These are phyloP conservation scores for Gallinago jamesoni DNA, from an alignment of 2,113 vertebrate genomes.

Conservation along the genomic window DNA sequence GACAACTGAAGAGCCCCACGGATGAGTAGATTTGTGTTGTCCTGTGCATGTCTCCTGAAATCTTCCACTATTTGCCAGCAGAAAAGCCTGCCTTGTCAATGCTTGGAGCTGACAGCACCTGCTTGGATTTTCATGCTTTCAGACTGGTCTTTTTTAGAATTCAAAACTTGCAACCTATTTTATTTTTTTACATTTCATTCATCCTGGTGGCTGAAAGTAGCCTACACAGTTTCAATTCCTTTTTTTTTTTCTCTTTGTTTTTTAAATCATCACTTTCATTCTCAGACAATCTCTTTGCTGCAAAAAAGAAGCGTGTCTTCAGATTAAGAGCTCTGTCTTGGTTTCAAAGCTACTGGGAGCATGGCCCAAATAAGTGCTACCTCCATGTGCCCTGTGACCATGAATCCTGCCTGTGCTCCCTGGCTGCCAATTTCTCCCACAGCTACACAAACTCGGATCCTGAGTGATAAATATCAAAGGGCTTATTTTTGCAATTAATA, in stretches of 20 bases:
- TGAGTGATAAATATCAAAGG: neutral
- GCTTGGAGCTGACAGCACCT: slow-evolving; percentile 1
- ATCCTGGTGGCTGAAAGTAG: slow-evolving; percentile 35
- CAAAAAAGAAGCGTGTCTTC: neutral
- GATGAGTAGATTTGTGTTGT: neutral
- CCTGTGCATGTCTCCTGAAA: neutral
- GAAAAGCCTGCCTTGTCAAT: neutral
- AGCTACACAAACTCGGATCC: neutral
- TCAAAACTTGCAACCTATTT: neutral
- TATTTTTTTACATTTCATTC: slow-evolving; percentile 40
- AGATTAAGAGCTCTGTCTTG: neutral
- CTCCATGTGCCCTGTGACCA: neutral
- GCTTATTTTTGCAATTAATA: neutral
- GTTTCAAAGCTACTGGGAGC: neutral
- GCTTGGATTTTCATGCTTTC: slow-evolving; percentile 18
- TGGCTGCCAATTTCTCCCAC: neutral
- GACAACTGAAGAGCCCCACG: neutral
- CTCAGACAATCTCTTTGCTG: neutral
- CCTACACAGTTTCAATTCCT: neutral
- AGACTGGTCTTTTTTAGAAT: neutral
- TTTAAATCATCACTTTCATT: slow-evolving; percentile 8
- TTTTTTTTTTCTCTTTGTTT: neutral
- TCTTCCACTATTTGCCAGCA: neutral
- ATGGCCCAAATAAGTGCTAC: neutral
- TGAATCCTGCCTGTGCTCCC: neutral